phyloP scores from a whole-genome alignment of 2,888 invertebrate species.

The Trimorus sp. region DNA sequence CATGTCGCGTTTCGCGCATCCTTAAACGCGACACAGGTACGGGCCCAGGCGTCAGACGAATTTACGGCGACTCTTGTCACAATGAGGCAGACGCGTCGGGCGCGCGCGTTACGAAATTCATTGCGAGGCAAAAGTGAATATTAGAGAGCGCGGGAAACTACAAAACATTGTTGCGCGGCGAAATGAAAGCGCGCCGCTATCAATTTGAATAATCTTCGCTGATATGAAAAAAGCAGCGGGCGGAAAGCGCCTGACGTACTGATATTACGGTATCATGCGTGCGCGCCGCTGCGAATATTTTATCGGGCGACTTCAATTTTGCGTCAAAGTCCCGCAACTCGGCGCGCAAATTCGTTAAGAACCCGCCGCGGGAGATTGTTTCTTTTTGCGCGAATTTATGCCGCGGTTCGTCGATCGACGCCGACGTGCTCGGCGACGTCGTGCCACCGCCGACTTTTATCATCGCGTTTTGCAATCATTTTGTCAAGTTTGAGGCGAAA shows the following conservation, averaged over 20 bases:
- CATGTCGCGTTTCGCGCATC: too few relatives aligned
- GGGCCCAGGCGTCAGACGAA: conserved; percentile 1
- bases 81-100: conserved; percentile 36
- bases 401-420: too few relatives aligned
- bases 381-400: too few relatives aligned
- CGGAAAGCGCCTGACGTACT: conserved; percentile 30
- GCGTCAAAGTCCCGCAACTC: conserved; percentile 19
- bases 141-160: conserved; percentile 25
- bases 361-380: too few relatives aligned
- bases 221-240: conserved; percentile 27
- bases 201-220: conserved; percentile 50
- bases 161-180: conserved; percentile 37
- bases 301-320: conserved; percentile 34
- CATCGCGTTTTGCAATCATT: too few relatives aligned
- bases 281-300: conserved; percentile 29
- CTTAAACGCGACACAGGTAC: too few relatives aligned
- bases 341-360: too few relatives aligned
- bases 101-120: conserved; percentile 20
- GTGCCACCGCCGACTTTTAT: too few relatives aligned
- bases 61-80: conserved; percentile 48
- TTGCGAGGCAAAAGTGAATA: conserved; percentile 39
- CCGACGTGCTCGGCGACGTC: too few relatives aligned
- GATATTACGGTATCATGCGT: conserved; percentile 44
- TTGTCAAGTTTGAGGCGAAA: too few relatives aligned
- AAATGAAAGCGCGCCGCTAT: conserved; percentile 40